Percentiles rank a stretch among this genome's conserved stretches.
Evolutionary conservation across 2,888 invertebrate species (phyloP).

Genomic region (Iselma pallidipennis): DNA sequence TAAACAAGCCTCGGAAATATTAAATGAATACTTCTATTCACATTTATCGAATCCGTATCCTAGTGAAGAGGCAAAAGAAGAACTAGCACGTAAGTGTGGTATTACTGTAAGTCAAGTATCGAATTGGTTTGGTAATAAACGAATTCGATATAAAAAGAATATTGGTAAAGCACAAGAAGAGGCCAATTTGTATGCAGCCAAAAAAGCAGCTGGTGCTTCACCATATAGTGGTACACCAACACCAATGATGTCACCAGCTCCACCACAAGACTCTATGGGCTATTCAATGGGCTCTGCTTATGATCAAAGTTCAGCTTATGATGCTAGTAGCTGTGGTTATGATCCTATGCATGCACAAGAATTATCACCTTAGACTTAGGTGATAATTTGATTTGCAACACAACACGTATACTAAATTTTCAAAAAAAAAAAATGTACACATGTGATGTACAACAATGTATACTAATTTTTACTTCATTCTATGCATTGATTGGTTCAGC

Average conservation of each 20-base stretch:
- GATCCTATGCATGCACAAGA: conserved; percentile 89
- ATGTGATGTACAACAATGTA: neutral
- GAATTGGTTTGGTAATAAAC: conserved; percentile 99
- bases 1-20: conserved; percentile 98
- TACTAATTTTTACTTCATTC: neutral
- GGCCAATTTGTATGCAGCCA: conserved; percentile 97
- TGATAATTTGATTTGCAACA: neutral
- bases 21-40: conserved; percentile 99
- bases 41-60: conserved; percentile 99
- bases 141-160: conserved; percentile 99
- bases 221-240: conserved; percentile 85
- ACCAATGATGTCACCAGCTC: conserved; percentile 94
- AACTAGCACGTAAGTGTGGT: conserved; percentile 97
- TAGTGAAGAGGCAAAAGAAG: conserved; percentile 99
- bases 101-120: conserved; percentile 95
- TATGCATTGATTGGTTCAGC: too few relatives aligned
- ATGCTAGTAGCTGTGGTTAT: conserved; percentile 88
- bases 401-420: neutral
- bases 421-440: neutral
- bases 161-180: conserved; percentile 99
- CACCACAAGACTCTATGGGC: conserved; percentile 90
- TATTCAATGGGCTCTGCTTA: conserved; percentile 92
- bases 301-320: conserved; percentile 86
- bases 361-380: conserved; percentile 62
- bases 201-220: conserved; percentile 87